Evolutionary conservation across 2,888 invertebrate genomes (phyloP).

Genomic region (Diarsia brunnea): DNA sequence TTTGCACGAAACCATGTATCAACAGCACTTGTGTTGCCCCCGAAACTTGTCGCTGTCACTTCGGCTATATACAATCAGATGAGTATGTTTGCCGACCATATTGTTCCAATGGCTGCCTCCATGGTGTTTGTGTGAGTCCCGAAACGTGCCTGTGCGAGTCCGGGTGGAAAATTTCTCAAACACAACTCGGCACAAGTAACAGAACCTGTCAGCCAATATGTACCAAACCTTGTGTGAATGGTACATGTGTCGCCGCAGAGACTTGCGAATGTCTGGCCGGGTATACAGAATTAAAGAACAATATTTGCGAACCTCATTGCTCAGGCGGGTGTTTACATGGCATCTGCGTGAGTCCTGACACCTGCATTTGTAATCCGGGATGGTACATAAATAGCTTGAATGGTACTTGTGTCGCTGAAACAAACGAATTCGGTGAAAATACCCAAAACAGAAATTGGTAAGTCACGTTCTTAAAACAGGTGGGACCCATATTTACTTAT

Average conservation of each 20-base stretch:
- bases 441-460: conserved; percentile 1
- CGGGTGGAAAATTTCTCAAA: conserved; percentile 23
- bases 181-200: background rate
- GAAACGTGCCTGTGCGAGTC: conserved; percentile 23
- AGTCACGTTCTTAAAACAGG: background rate
- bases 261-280: conserved; percentile 44
- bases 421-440: background rate
- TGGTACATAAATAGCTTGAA: conserved; percentile 33
- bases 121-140: conserved; percentile 28
- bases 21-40: conserved; percentile 38
- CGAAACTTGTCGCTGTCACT: conserved; percentile 37
- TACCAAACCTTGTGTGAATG: conserved; percentile 26
- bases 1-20: conserved; percentile 32
- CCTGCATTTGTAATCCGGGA: conserved; percentile 39
- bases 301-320: conserved; percentile 33
- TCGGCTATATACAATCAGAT: conserved; percentile 5
- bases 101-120: conserved; percentile 29
- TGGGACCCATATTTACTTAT: too few species aligned
- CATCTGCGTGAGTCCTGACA: conserved; percentile 29
- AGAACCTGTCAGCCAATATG: conserved; percentile 29
- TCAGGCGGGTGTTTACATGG: conserved; percentile 25
- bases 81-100: conserved; percentile 26
- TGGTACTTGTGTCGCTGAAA: conserved; percentile 21
- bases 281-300: background rate
- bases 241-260: conserved; percentile 38